Evolutionary conservation across 35 echinoderm and acorn worm species (phyloP).

Genomic region (Patiria miniata): DNA sequence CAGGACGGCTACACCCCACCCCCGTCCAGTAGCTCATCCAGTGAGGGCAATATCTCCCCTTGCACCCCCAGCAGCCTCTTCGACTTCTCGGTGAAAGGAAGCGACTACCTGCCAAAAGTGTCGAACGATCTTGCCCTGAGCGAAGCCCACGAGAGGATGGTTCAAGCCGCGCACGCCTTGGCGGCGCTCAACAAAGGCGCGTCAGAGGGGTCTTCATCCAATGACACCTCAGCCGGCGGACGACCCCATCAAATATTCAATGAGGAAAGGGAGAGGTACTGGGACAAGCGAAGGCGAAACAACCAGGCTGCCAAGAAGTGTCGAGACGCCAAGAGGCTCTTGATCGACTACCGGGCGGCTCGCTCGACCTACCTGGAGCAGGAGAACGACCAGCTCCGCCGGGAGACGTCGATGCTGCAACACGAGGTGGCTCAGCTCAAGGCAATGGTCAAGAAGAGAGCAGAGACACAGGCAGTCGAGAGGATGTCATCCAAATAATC

Average conservation of each 20-base stretch:
- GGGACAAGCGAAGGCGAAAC: slow-evolving; percentile 62
- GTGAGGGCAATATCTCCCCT: not conserved
- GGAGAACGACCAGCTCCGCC: slow-evolving; percentile 73
- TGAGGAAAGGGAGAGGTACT: slow-evolving; percentile 31
- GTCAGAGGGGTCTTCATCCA: not conserved
- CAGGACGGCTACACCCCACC: not conserved
- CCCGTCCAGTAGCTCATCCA: not conserved
- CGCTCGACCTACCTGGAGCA: slow-evolving; percentile 64
- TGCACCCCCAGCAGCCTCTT: not conserved
- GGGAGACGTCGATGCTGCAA: slow-evolving; percentile 52
- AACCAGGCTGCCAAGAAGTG: slow-evolving; percentile 48
- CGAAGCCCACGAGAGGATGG: slow-evolving; percentile 46
- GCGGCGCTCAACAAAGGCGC: slow-evolving; percentile 39
- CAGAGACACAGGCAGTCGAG: too few relatives aligned
- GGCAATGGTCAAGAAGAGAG: slow-evolving; percentile 40
- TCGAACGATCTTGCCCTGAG: not conserved
- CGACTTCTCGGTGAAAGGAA: not conserved
- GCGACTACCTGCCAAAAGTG: not conserved
- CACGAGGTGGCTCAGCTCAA: slow-evolving; percentile 72
- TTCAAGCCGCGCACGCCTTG: slow-evolving; percentile 50
- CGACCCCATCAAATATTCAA: not conserved
- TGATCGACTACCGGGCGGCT: slow-evolving; percentile 35
- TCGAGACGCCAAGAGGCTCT: slow-evolving; percentile 38
- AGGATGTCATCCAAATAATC: too few relatives aligned
- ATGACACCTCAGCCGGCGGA: not conserved